Base-by-base conservation (phyloP, 2,888 invertebrate species). In the Nymphalis c-album region DNA sequence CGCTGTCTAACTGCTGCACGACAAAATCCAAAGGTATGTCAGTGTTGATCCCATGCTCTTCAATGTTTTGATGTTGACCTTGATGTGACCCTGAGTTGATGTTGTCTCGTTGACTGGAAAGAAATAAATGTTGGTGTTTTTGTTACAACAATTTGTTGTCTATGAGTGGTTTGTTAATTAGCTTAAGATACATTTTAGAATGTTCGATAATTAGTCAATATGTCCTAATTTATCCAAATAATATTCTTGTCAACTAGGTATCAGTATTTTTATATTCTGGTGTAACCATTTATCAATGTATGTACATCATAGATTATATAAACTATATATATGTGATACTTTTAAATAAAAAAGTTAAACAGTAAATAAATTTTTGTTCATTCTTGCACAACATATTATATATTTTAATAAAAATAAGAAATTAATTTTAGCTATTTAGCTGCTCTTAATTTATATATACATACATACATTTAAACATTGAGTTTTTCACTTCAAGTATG, bases 1-100 rank as follows among this genome's bases (percentile, higher is more conserved):
- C 62, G 57, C 57, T 57, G 57, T 57, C 53, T 45, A 47, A 17
- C 31, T 46, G 64, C 59, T 69, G 71, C 71, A 71, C 71, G 71
- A 35, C 55, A 63, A 63, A 17, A 59, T 62, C 64, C 71, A 20
- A 20, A 67, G 71, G 69, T 69, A 64, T 71, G 69, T 67, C 67
- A 62, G 50, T 71, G 71, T 68, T 66, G 51, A 66, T 62, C 66
- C 66, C 62, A 50, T 73, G 69, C 64, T 65, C 66, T 60, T 69
- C 60, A 26, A 60, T 72, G 64, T 68, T 26, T 71, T 66, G 66
- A 60, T 71, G 69, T 64, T 63, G 66, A 71, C 63, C 68, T 65
- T 57, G 26, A 13, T 63, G 62, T 72, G 70, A 58, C 63, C 62
- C 51, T 47, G 45, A 26, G 51, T 72, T 68, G 72, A 45, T 72